A percentile compares a stretch with the other conserved stretches of the same genome.
Conservation (phyloP, 2,113 vertebrate genomes). For the Menura novaehollandiae region DNA sequence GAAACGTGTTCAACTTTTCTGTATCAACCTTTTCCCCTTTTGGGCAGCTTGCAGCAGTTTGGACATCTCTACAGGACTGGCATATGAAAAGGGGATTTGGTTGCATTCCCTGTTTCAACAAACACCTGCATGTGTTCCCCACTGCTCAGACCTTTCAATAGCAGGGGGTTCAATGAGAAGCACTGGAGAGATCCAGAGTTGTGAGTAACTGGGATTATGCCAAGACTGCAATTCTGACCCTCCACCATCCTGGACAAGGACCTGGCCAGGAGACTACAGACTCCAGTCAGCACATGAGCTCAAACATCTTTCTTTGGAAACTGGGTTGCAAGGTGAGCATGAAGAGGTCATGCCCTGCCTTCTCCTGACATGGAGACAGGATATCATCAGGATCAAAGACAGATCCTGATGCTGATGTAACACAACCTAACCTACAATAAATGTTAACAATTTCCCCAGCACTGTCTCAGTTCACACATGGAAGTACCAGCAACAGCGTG, state of each 20-base stretch:
- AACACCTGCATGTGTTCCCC: background rate
- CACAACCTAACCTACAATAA: background rate
- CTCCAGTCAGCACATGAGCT: background rate
- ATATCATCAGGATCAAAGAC: background rate
- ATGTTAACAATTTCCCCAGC: background rate
- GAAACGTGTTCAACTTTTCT: background rate
- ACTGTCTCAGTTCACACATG: background rate
- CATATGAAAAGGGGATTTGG: background rate
- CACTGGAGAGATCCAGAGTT: background rate
- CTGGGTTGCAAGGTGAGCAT: rapidly evolving
- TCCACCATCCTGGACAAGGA: background rate
- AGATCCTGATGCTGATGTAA: background rate
- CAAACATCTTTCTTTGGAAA: background rate
- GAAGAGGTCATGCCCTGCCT: background rate
- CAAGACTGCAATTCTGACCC: background rate
- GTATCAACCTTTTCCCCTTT: background rate
- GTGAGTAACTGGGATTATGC: background rate
- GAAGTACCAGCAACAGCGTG: background rate
- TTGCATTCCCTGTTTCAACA: background rate
- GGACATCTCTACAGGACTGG: background rate
- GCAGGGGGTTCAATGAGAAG: background rate
- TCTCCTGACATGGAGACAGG: background rate
- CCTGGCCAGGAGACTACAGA: background rate
- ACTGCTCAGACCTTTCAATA: background rate
- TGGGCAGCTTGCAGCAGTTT: background rate